These are phyloP conservation scores for Hemitrygon akajei DNA, from an alignment of 2,797 vertebrate species.

Conservation along the genomic window DNA sequence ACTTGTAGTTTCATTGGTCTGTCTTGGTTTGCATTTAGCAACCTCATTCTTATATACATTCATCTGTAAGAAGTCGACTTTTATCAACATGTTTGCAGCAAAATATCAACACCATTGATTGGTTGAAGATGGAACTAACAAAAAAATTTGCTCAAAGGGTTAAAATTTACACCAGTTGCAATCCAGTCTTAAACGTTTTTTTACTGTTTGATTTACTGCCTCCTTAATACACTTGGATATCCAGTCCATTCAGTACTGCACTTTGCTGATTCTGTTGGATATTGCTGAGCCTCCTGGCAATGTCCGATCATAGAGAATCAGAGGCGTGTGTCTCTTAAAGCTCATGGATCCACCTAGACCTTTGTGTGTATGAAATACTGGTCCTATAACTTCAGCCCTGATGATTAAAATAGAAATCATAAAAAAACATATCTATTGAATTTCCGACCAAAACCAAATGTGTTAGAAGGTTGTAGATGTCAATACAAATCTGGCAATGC, in stretches of 20 bases:
- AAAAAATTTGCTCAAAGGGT: neutral
- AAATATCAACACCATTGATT: neutral
- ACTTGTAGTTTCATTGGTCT: constrained; percentile 25
- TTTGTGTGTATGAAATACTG: constrained; percentile 1
- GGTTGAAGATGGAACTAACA: neutral
- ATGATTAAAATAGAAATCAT: constrained; percentile 30
- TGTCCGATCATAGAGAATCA: neutral
- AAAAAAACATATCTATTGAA: neutral
- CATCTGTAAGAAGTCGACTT: neutral
- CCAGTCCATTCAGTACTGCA: constrained; percentile 7
- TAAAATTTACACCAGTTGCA: neutral
- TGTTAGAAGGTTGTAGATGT: constrained; percentile 3
- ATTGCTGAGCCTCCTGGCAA: neutral
- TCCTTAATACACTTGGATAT: constrained; percentile 13
- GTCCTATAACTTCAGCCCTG: neutral
- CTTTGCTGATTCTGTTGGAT: neutral
- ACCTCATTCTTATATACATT: neutral
- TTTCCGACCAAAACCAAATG: constrained; percentile 18
- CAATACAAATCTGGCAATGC: constrained; percentile 18
- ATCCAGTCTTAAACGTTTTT: neutral
- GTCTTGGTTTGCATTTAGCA: neutral
- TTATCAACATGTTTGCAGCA: neutral
- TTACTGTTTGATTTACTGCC: neutral
- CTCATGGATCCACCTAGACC: neutral
- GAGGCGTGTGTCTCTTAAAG: neutral